Evolutionary conservation across 2,888 invertebrate genomes (phyloP).

Genomic region (Cryptus armator): DNA sequence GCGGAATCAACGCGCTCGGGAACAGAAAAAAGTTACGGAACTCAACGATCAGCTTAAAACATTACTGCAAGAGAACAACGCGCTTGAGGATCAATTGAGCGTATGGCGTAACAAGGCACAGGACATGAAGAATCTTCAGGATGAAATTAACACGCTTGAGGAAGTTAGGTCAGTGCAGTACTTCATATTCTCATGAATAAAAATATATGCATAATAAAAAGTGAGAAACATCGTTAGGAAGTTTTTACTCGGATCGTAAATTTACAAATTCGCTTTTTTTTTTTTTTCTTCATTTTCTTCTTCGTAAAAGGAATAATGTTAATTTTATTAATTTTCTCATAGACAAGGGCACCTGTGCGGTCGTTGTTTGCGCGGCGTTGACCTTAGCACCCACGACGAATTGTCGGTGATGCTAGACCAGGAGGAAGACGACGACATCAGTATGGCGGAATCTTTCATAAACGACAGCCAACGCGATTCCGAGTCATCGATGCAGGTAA

Average conservation of each 20-base stretch:
- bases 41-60: conserved; percentile 92
- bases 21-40: conserved; percentile 91
- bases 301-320: not conserved
- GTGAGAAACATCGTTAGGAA: not conserved
- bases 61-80: conserved; percentile 90
- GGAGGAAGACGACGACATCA: conserved; percentile 91
- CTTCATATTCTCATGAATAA: not conserved
- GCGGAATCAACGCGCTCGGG: conserved; percentile 89
- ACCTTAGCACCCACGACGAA: conserved; percentile 87
- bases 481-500: conserved; percentile 79
- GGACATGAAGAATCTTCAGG: conserved; percentile 93
- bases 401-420: conserved; percentile 90
- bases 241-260: not conserved
- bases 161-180: conserved; percentile 90
- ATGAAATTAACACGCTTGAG: conserved; percentile 93
- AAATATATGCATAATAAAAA: not conserved
- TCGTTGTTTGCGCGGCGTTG: conserved; percentile 91
- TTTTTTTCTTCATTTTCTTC: not conserved
- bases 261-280: conserved; percentile 7
- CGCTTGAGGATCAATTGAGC: conserved; percentile 90
- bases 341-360: conserved; percentile 94
- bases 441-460: conserved; percentile 86
- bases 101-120: conserved; percentile 89
- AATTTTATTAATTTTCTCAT: conserved; percentile 71
- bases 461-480: conserved; percentile 77